Evolutionary conservation across 2,888 invertebrate genomes (phyloP).

Genomic region (Prenolepis imparis): DNA sequence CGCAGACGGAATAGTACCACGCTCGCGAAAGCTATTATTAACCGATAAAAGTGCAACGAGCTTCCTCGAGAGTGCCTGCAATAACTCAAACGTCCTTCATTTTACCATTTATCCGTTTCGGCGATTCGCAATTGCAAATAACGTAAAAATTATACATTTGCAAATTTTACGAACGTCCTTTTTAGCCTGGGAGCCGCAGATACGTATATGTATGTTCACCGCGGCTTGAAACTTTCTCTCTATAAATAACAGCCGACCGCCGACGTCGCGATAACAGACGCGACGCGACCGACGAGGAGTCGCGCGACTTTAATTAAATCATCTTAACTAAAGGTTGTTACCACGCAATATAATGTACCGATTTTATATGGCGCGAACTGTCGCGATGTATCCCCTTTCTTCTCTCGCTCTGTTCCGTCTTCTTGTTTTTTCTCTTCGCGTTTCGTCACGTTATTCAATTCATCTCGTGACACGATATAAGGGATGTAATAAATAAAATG

Average conservation of each 20-base stretch:
- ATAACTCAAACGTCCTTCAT: not conserved
- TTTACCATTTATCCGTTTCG: not conserved
- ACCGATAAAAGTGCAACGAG: slow-evolving; percentile 30
- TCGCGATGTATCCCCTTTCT: slow-evolving; percentile 12
- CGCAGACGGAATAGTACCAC: slow-evolving; percentile 41
- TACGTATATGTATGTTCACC: slow-evolving; percentile 19
- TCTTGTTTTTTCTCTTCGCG: not conserved
- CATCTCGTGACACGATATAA: slow-evolving; percentile 16
- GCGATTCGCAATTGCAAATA: not conserved
- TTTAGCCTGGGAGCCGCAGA: slow-evolving; percentile 14
- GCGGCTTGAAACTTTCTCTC: slow-evolving; percentile 76
- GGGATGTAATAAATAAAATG: not conserved
- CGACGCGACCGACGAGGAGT: slow-evolving; percentile 61
- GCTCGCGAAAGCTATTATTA: slow-evolving; percentile 42
- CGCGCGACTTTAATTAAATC: slow-evolving; percentile 70
- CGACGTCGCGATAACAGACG: slow-evolving; percentile 66
- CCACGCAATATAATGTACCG: slow-evolving; percentile 61
- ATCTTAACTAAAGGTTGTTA: slow-evolving; percentile 76
- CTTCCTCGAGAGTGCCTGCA: slow-evolving; percentile 14
- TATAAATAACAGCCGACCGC: slow-evolving; percentile 77
- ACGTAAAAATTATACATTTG: not conserved
- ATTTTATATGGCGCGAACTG: slow-evolving; percentile 23
- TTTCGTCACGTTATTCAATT: slow-evolving; percentile 33
- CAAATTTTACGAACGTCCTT: slow-evolving; percentile 31
- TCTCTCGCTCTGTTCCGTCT: not conserved